Conservation (phyloP, 1,140 invertebrate genomes). For the Metopolophium dirhodum region DNA sequence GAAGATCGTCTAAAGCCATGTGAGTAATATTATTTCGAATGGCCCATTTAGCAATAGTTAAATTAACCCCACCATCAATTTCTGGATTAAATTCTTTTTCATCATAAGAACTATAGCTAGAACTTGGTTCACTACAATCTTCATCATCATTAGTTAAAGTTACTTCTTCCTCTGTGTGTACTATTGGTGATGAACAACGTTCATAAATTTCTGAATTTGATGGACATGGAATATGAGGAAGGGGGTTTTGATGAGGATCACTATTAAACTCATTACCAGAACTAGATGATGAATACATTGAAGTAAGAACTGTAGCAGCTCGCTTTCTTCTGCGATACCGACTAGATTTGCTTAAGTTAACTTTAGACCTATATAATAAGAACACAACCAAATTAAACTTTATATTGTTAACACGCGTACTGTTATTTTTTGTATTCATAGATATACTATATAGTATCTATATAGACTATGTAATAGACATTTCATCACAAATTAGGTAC, state of each 20-base stretch:
- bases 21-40: conserved; percentile 17
- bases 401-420: background rate
- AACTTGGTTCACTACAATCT: background rate
- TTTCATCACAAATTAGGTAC: too few species aligned
- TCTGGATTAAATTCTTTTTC: background rate
- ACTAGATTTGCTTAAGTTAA: background rate
- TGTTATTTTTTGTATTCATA: background rate
- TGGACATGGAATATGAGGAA: background rate
- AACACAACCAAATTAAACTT: conserved; percentile 2
- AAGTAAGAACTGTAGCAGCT: background rate
- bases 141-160: background rate
- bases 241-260: background rate
- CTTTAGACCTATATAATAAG: background rate
- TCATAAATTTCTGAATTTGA: background rate
- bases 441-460: too few species aligned
- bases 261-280: background rate
- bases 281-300: background rate
- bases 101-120: background rate
- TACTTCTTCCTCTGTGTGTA: background rate
- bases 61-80: background rate
- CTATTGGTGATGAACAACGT: background rate
- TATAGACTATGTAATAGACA: too few species aligned
- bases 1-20: background rate
- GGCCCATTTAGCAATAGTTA: conserved; percentile 2
- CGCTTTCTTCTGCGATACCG: background rate